Percentiles rank a stretch among this genome's conserved stretches.
Conservation (phyloP, 2,888 invertebrate genomes). For the Tachystola acroxantha region DNA sequence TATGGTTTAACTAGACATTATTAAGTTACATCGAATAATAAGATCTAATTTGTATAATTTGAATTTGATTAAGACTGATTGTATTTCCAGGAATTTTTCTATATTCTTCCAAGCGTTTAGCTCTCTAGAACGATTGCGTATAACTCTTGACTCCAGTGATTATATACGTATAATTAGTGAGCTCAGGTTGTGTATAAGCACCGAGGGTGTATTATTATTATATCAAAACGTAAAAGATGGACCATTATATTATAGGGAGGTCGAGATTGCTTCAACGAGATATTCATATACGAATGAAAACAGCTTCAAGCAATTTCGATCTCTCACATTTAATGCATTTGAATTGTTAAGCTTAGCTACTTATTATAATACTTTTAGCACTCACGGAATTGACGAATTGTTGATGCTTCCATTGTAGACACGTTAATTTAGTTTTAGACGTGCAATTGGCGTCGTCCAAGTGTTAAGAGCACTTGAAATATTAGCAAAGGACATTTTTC, state of each 20-base stretch:
- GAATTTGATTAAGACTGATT: conserved; percentile 31
- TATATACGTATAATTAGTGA: conserved; percentile 21
- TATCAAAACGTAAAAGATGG: conserved; percentile 74
- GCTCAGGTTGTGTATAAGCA: conserved; percentile 60
- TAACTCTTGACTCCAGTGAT: conserved; percentile 17
- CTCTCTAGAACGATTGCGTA: conserved; percentile 21
- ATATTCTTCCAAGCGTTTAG: conserved; percentile 28
- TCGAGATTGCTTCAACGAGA: conserved; percentile 41
- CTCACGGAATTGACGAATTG: conserved; percentile 72
- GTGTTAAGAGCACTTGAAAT: neutral
- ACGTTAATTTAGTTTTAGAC: conserved; percentile 14
- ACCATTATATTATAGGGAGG: conserved; percentile 57
- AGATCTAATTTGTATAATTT: neutral
- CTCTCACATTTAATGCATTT: conserved; percentile 42
- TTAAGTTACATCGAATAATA: too few species aligned
- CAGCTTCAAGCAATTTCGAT: conserved; percentile 28
- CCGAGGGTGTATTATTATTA: conserved; percentile 53
- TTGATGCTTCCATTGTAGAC: conserved; percentile 67
- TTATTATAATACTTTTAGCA: conserved; percentile 49
- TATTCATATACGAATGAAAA: too few species aligned
- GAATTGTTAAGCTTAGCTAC: conserved; percentile 56
- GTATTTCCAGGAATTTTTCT: conserved; percentile 23
- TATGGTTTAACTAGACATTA: too few species aligned
- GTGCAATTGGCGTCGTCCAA: neutral
- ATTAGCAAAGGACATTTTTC: neutral